Evolutionary conservation across 2,113 vertebrate genomes (phyloP).

Genomic region (Paratilapia polleni): DNA sequence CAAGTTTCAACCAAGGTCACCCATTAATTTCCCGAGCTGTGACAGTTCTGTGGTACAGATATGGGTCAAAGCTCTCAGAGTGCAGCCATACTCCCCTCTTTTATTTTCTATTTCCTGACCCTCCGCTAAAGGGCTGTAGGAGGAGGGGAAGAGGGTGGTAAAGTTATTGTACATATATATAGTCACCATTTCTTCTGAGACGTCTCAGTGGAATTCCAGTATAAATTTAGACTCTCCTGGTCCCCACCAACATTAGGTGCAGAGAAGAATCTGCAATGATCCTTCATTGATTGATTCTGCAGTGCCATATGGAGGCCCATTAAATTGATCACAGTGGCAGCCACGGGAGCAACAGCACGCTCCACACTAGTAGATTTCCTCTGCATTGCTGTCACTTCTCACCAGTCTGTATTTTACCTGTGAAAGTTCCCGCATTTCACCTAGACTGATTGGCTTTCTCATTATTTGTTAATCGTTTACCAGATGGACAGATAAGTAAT

Average conservation of each 20-base stretch:
- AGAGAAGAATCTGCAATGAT: slow-evolving; percentile 50
- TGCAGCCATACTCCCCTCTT: slow-evolving; percentile 21
- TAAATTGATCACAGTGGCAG: slow-evolving; percentile 51
- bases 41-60: slow-evolving; percentile 77
- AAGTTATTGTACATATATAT: slow-evolving; percentile 17
- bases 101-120: slow-evolving; percentile 59
- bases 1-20: slow-evolving; percentile 67
- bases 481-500: slow-evolving; percentile 33
- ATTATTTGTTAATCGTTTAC: slow-evolving; percentile 49
- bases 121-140: slow-evolving; percentile 40
- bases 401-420: slow-evolving; percentile 37
- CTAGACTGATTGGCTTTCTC: slow-evolving; percentile 36
- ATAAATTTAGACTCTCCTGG: slow-evolving; percentile 59
- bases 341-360: slow-evolving; percentile 25
- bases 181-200: slow-evolving; percentile 33
- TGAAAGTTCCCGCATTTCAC: slow-evolving; percentile 4
- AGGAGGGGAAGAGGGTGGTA: neutral
- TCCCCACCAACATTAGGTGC: slow-evolving; percentile 28
- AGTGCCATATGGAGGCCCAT: slow-evolving; percentile 53
- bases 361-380: slow-evolving; percentile 28
- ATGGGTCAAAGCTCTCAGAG: slow-evolving; percentile 66
- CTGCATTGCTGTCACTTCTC: slow-evolving; percentile 19
- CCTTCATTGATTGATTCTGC: slow-evolving; percentile 65
- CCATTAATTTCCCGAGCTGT: slow-evolving; percentile 67
- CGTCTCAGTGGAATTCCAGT: slow-evolving; percentile 48